These are phyloP conservation scores for Illadopsis cleaveri DNA, from an alignment of 2,113 vertebrate genomes.

Conservation along the genomic window DNA sequence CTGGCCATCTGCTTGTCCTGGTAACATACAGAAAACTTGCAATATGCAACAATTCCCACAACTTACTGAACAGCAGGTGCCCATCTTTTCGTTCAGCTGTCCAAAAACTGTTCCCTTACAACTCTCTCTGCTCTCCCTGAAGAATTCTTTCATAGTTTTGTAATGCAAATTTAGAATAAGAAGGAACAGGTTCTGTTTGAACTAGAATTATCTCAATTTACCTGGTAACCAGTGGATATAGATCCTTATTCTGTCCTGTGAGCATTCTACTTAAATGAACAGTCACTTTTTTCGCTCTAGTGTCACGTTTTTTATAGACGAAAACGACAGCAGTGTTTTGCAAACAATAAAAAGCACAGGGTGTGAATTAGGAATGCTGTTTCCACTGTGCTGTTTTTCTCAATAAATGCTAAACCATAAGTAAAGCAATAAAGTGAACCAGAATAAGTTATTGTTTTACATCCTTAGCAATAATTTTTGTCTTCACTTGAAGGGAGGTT, in stretches of 20 bases:
- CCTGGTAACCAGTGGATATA: background rate
- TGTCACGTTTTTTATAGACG: background rate
- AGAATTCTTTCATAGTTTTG: conserved; percentile 19
- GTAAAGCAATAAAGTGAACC: background rate
- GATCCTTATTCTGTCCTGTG: background rate
- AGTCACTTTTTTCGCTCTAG: background rate
- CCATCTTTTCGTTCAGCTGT: conserved; percentile 59
- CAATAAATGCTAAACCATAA: background rate
- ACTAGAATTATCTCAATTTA: conserved; percentile 14
- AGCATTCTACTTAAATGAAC: conserved; percentile 21
- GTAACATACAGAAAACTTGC: conserved; percentile 31
- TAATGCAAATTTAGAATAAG: conserved; percentile 39
- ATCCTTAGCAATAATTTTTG: background rate
- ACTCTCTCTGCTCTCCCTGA: background rate
- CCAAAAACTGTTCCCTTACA: conserved; percentile 34
- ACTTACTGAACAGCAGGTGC: conserved; percentile 64
- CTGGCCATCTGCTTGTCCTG: conserved; percentile 64
- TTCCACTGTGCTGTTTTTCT: background rate
- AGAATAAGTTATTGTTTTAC: background rate
- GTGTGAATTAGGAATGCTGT: background rate
- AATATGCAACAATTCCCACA: conserved; percentile 57
- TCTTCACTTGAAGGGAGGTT: background rate
- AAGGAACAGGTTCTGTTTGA: conserved; percentile 34
- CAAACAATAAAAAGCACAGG: background rate
- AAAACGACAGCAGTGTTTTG: background rate